Conservation (phyloP, 2,113 vertebrate species). For the Osmerus eperlanus region DNA sequence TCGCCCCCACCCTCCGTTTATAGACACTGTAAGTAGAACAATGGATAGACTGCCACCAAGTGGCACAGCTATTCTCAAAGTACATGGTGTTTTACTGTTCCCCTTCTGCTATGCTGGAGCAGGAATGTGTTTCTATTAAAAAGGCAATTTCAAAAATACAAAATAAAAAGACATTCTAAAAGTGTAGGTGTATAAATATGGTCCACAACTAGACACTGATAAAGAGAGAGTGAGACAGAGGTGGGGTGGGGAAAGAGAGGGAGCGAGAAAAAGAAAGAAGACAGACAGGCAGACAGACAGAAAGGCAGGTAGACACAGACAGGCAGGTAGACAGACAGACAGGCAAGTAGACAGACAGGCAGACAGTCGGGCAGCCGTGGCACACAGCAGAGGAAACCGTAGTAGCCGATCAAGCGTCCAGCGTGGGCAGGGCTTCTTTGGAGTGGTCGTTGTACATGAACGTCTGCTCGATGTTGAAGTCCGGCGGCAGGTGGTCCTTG, state of each 20-base stretch:
- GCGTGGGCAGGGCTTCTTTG: constrained; percentile 83
- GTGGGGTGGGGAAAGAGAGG: not conserved
- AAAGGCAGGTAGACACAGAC: not conserved
- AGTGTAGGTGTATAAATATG: constrained; percentile 15
- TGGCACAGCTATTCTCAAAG: constrained; percentile 35
- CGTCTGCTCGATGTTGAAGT: constrained; percentile 98
- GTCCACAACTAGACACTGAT: constrained; percentile 32
- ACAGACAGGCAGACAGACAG: not conserved
- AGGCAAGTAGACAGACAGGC: too few relatives aligned
- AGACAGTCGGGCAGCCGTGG: not conserved
- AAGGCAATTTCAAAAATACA: constrained; percentile 1
- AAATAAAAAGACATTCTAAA: constrained; percentile 20
- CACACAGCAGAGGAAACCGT: not conserved
- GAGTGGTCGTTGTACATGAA: constrained; percentile 99
- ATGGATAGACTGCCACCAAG: constrained; percentile 49
- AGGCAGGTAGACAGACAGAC: too few relatives aligned
- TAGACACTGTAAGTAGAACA: constrained; percentile 4
- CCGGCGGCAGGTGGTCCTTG: constrained; percentile 87
- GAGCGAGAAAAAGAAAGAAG: not conserved
- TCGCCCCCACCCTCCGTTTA: too few relatives aligned
- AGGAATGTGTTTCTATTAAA: not conserved
- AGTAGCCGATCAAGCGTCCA: constrained; percentile 76
- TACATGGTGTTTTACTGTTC: not conserved
- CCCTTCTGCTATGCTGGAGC: not conserved
- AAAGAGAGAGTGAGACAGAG: not conserved